Base-by-base conservation (phyloP, 2,888 invertebrate genomes). In the Spatulosminthurus flaviceps region DNA sequence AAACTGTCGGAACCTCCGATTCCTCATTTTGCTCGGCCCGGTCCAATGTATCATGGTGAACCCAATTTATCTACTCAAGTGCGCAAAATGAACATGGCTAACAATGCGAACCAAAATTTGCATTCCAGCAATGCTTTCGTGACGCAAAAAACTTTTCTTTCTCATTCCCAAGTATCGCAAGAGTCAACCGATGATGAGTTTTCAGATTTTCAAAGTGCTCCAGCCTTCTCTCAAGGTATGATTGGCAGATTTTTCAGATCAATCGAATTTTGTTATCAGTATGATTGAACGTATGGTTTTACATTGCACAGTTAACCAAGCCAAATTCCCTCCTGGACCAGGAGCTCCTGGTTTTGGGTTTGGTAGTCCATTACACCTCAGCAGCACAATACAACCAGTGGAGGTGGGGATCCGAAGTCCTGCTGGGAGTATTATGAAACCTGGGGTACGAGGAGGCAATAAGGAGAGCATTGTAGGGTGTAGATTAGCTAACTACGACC, bases 201-300 rank as follows among this genome's bases (percentile, higher is more conserved):
- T 83, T 88, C 88, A 0, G 90, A 90, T 34, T 90, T 90, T 82
- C 89, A 90, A 85, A 89, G 89, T 84, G 86, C 86, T 26, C 74
- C 81, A 9, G 76, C 69, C 24, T 42, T 74, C 42, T 22, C 77
- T 19, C 21, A 22, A 43, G 61, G 60, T 28, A 9, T 51, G 64
- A 64, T 64, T 21, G 2, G 11, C 24, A 24, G 2, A 22, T 64
- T 64, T 64, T 22, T 24, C 16, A 9, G 24, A 11, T 64, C 2
- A 24, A 9, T 64, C 4, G 9, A 11, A 22, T 4, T 2, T 5
- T 13, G n/a, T 51, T 51, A 2, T 4, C n/a, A 11, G 16, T 51
- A 5, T 13, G n/a, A 51, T 51, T n/a, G 16, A 9, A 9, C 16
- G 51, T 51, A 22, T 4, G 64, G 7, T 24, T 64, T 22, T 64